Conservation (phyloP, 2,113 vertebrate species). For the Podarcis cretensis region DNA sequence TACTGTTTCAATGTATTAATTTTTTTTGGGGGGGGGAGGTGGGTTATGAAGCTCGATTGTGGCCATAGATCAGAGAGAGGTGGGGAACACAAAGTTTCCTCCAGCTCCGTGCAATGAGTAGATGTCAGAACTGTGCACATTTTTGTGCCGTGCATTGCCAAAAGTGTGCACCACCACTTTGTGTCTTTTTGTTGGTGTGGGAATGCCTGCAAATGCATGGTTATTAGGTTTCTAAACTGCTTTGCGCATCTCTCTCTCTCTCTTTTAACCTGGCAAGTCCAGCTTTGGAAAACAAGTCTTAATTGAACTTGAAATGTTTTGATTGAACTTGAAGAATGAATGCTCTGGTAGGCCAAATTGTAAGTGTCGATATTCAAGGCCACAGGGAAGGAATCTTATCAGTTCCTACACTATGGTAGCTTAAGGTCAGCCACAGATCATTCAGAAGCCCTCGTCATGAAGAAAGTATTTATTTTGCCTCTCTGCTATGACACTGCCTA, state of each 20-base stretch:
- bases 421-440: too few relatives aligned
- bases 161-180: background rate
- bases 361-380: too few relatives aligned
- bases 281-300: too few relatives aligned
- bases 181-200: background rate
- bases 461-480: too few relatives aligned
- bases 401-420: too few relatives aligned
- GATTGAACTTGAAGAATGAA: too few relatives aligned
- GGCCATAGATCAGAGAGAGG: background rate
- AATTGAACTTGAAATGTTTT: too few relatives aligned
- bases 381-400: too few relatives aligned
- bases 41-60: background rate
- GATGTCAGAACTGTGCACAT: background rate
- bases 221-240: background rate
- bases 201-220: background rate
- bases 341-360: too few relatives aligned
- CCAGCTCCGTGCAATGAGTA: background rate
- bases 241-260: background rate
- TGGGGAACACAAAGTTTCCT: background rate
- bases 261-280: background rate
- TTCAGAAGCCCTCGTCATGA: too few relatives aligned
- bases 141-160: background rate
- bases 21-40: too few relatives aligned
- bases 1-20: background rate
- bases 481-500: too few relatives aligned